Conservation (phyloP, 2,113 vertebrate species). For the Orycteropus afer region DNA sequence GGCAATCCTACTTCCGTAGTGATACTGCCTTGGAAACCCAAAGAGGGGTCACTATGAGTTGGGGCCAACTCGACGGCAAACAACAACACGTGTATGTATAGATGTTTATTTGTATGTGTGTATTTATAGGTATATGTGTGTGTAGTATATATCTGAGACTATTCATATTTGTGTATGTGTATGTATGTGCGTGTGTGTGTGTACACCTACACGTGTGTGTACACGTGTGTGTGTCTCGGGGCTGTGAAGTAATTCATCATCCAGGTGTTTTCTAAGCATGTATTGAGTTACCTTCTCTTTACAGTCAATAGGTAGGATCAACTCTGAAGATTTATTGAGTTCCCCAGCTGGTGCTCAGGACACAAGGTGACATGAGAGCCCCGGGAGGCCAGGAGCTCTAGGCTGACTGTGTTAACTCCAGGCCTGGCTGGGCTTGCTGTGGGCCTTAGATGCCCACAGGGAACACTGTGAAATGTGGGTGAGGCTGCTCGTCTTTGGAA, state of each 20-base stretch:
- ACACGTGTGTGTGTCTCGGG: background rate
- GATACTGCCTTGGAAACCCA: too few species aligned
- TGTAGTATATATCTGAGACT: background rate
- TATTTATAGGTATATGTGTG: background rate
- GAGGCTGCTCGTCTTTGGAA: background rate
- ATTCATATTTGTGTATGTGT: background rate
- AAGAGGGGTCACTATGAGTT: too few species aligned
- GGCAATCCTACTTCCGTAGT: too few species aligned
- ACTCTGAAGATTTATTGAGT: background rate
- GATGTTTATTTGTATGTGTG: too few species aligned
- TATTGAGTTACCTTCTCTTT: background rate
- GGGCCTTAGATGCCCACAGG: background rate
- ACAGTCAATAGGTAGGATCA: background rate
- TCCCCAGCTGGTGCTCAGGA: background rate
- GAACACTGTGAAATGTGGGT: background rate
- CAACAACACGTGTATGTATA: too few species aligned
- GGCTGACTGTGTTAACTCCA: background rate
- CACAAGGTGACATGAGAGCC: background rate
- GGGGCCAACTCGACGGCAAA: too few species aligned
- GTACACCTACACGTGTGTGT: fast-evolving
- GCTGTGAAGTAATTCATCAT: fast-evolving
- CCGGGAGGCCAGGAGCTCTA: background rate
- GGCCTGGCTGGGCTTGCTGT: background rate
- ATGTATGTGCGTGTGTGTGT: fast-evolving
- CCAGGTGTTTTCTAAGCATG: background rate